Evolutionary conservation across 2,113 vertebrate species (phyloP).

Genomic region (Cyprichromis sp.): DNA sequence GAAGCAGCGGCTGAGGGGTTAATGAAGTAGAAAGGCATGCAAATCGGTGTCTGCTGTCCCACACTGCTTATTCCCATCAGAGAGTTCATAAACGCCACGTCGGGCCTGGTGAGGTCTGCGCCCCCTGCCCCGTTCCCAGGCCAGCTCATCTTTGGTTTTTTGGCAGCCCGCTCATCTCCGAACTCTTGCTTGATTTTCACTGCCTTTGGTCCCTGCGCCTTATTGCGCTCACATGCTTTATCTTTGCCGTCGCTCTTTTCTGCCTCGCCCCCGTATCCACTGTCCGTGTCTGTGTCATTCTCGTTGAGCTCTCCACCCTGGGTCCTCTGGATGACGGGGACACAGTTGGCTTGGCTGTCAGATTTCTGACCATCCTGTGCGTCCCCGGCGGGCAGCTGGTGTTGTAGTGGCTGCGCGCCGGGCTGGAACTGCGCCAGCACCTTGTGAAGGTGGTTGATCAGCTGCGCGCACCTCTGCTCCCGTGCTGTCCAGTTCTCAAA

Average conservation of each 20-base stretch:
- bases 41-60: slow-evolving; percentile 83
- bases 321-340: slow-evolving; percentile 94
- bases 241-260: slow-evolving; percentile 73
- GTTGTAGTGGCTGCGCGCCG: slow-evolving; percentile 66
- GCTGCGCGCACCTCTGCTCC: slow-evolving; percentile 86
- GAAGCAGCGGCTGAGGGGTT: slow-evolving; percentile 85
- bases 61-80: slow-evolving; percentile 80
- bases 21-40: slow-evolving; percentile 89
- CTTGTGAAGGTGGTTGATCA: slow-evolving; percentile 87
- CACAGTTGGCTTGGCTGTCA: slow-evolving; percentile 84
- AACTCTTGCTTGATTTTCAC: slow-evolving; percentile 86
- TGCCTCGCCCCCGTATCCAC: slow-evolving; percentile 88
- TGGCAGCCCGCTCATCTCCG: slow-evolving; percentile 72
- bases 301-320: slow-evolving; percentile 82
- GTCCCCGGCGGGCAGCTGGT: slow-evolving; percentile 65
- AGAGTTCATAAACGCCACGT: slow-evolving; percentile 80
- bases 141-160: slow-evolving; percentile 77
- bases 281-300: slow-evolving; percentile 95
- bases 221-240: slow-evolving; percentile 54
- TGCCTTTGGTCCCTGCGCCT: slow-evolving; percentile 39
- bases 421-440: slow-evolving; percentile 81
- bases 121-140: slow-evolving; percentile 19
- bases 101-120: slow-evolving; percentile 63
- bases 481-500: slow-evolving; percentile 87
- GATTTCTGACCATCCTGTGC: slow-evolving; percentile 65